These are phyloP conservation scores for Procapra przewalskii DNA, from an alignment of 2,113 vertebrate species.

Conservation along the genomic window DNA sequence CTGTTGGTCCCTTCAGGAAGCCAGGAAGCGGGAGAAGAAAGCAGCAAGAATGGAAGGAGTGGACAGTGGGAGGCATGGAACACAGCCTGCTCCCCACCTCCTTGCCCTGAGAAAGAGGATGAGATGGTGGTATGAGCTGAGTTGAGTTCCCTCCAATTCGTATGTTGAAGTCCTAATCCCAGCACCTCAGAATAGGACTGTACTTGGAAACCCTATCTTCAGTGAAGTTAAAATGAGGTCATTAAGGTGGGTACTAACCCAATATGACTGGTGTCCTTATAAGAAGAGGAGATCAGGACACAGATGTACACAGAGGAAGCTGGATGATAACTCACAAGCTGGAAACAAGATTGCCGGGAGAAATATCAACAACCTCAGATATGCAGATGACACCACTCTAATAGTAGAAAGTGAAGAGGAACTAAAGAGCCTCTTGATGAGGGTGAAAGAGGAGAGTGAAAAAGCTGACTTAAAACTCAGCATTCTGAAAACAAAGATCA, in stretches of 20 bases:
- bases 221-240: background rate
- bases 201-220: background rate
- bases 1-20: background rate
- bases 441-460: background rate
- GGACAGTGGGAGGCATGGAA: background rate
- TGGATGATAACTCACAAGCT: background rate
- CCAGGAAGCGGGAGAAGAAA: too few relatives aligned
- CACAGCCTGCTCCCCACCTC: fast-evolving
- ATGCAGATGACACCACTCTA: background rate
- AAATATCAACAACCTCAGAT: background rate
- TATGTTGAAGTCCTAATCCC: background rate
- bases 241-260: background rate
- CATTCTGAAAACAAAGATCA: background rate
- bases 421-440: background rate
- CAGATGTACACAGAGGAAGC: background rate
- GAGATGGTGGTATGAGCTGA: background rate
- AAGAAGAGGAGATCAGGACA: background rate
- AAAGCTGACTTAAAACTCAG: background rate
- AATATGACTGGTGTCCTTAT: background rate
- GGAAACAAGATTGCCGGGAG: background rate
- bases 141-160: background rate
- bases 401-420: background rate
- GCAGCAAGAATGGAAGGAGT: background rate
- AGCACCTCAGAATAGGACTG: background rate
- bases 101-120: background rate